These are phyloP conservation scores for Platycheirus albimanus DNA, from an alignment of 2,888 invertebrate genomes.

Conservation along the genomic window DNA sequence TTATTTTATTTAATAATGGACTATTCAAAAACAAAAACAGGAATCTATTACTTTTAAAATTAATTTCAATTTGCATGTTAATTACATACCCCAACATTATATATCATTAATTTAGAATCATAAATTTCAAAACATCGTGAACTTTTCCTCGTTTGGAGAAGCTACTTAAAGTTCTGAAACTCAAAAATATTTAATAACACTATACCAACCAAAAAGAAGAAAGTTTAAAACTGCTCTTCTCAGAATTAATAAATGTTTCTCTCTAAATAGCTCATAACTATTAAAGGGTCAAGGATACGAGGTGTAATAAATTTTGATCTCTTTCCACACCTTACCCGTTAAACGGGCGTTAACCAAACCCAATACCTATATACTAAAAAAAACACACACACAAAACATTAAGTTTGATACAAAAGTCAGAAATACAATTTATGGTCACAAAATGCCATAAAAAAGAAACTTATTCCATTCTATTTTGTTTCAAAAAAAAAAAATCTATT, in stretches of 20 bases:
- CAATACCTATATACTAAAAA: not conserved
- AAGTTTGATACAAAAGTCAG: constrained; percentile 30
- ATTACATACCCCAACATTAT: too few relatives aligned
- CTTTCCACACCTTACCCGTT: not conserved
- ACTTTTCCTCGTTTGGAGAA: too few relatives aligned
- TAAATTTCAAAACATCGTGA: too few relatives aligned
- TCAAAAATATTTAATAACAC: too few relatives aligned
- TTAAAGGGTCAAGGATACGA: not conserved
- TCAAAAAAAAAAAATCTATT: constrained; percentile 22
- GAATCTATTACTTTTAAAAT: too few relatives aligned
- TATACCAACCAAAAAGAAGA: too few relatives aligned
- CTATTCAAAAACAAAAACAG: too few relatives aligned
- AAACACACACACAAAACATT: too few relatives aligned
- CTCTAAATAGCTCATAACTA: not conserved
- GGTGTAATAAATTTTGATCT: not conserved
- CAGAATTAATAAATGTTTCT: not conserved
- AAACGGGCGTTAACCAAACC: not conserved
- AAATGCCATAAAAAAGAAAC: constrained; percentile 36
- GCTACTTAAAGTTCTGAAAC: too few relatives aligned
- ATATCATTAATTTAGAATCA: too few relatives aligned
- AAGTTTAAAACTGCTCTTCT: not conserved
- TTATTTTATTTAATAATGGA: too few relatives aligned
- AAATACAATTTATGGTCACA: constrained; percentile 33
- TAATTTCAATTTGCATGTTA: too few relatives aligned
- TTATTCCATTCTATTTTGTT: not conserved